Evolutionary conservation across 2,888 invertebrate genomes (phyloP), one percentile per base, ranked within the genome.

Genomic region (Lissocephala sabroskyi): DNA sequence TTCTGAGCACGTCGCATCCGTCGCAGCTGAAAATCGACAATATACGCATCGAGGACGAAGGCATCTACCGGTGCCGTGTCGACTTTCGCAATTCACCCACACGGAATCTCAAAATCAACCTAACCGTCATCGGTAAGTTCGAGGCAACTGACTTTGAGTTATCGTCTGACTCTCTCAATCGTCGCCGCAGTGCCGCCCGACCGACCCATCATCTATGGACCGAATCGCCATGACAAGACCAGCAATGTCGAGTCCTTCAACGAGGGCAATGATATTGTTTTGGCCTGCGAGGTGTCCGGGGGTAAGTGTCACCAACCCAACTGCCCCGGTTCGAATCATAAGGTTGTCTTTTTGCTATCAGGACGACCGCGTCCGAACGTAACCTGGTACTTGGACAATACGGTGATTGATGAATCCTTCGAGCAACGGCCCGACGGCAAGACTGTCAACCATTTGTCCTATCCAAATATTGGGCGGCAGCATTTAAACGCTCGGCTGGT

Each of bases 341-440:
- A 23, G 29, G 5, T n/a, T 17, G 14, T 42, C 14, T n/a, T 28
- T 16, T 41, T 33, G 45, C 30, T n/a, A n/a, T n/a, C 85, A 93
- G 92, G 92, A 60, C 88, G 89, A 61, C 95, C 95, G 33, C 86
- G 89, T 58, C 94, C 95, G 4, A 87, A 89, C 61, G 90, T 95
- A 56, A 92, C 90, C 61, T 95, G 95, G 95, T 95, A 91, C 85
- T 87, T 94, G 68, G 94, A 94, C 82, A 94, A 94, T 83, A 88
- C 89, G 19, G 90, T 94, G 75, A 91, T 94, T 80, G 94, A 94
- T 84, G 93, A 94, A 80, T 91, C 93, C 18, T 94, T 87, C 84
- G 91, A 92, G 80, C 89, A 88, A 83, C 87, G 88, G 36, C 80
- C 85, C 19, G 91, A 92, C 63, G 91, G 90, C 29, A 86, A 90